phyloP scores from a whole-genome alignment of 2,113 vertebrate genomes.

The Scopus umbretta region DNA sequence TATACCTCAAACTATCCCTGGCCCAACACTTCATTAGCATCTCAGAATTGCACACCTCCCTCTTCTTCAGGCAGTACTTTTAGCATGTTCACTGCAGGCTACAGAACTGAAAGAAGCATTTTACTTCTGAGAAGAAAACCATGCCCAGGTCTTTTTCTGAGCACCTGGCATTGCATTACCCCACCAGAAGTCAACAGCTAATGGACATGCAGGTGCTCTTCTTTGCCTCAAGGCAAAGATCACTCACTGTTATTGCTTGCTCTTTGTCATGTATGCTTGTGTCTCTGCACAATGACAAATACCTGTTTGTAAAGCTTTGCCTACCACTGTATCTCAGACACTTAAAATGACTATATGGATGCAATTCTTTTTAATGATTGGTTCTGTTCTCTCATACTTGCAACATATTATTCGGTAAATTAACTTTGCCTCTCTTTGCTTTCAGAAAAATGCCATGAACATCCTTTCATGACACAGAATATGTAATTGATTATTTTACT shows the following conservation, averaged over 20 bases:
- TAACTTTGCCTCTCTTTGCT: neutral
- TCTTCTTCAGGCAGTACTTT: neutral
- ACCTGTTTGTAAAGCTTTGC: neutral
- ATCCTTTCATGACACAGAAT: neutral
- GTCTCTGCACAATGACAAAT: neutral
- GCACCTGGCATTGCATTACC: neutral
- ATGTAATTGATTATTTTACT: neutral
- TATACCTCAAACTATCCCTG: neutral
- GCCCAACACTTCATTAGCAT: neutral
- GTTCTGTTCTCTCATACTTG: neutral
- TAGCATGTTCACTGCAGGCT: neutral
- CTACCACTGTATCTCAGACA: neutral
- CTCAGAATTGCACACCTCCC: neutral
- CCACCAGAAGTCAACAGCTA: neutral
- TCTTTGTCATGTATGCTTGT: neutral
- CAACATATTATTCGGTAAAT: neutral
- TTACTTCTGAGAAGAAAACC: neutral
- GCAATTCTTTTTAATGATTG: neutral
- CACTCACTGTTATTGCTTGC: neutral
- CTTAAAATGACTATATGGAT: neutral
- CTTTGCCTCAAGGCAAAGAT: neutral
- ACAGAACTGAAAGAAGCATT: neutral
- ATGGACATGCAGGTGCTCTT: neutral
- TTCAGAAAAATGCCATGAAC: neutral
- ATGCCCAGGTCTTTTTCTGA: neutral